phyloP scores from a whole-genome alignment of 2,888 invertebrate species.

The Protodeltote pygarga region DNA sequence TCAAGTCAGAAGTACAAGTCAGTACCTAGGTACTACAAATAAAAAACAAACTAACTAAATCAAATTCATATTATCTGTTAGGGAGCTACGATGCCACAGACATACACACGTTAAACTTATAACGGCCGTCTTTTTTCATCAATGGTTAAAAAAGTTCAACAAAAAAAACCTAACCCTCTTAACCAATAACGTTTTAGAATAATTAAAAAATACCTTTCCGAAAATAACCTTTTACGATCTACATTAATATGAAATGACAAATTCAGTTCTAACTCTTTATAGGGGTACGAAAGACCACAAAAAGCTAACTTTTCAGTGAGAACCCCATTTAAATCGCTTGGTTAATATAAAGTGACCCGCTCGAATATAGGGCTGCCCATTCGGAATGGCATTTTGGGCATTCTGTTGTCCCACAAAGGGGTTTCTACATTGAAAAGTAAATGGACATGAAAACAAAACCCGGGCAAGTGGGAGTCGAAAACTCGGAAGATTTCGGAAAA shows the following conservation, averaged over 20 bases:
- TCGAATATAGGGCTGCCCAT: constrained; percentile 50
- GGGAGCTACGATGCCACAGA: too few relatives aligned
- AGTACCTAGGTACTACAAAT: too few relatives aligned
- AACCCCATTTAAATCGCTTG: constrained; percentile 61
- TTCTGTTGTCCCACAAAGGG: constrained; percentile 55
- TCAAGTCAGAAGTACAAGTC: too few relatives aligned
- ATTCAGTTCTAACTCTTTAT: constrained; percentile 40
- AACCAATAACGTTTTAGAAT: constrained; percentile 33
- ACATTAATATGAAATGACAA: constrained; percentile 41
- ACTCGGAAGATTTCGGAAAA: too few relatives aligned
- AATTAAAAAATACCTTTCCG: constrained; percentile 40
- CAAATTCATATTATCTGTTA: too few relatives aligned
- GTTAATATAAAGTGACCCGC: constrained; percentile 61
- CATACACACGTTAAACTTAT: too few relatives aligned
- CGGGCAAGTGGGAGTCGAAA: neutral
- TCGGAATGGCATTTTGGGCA: constrained; percentile 62
- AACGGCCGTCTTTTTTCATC: too few relatives aligned
- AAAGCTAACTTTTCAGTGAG: constrained; percentile 55
- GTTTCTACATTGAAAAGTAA: constrained; percentile 25
- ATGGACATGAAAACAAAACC: constrained; percentile 3
- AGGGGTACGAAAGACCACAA: constrained; percentile 51
- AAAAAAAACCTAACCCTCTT: constrained; percentile 12
- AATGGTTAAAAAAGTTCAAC: too few relatives aligned
- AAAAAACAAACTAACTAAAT: too few relatives aligned
- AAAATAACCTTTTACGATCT: constrained; percentile 27